Evolutionary conservation across 2,888 invertebrate species (phyloP).

Genomic region (Chloroclystis v-ata): DNA sequence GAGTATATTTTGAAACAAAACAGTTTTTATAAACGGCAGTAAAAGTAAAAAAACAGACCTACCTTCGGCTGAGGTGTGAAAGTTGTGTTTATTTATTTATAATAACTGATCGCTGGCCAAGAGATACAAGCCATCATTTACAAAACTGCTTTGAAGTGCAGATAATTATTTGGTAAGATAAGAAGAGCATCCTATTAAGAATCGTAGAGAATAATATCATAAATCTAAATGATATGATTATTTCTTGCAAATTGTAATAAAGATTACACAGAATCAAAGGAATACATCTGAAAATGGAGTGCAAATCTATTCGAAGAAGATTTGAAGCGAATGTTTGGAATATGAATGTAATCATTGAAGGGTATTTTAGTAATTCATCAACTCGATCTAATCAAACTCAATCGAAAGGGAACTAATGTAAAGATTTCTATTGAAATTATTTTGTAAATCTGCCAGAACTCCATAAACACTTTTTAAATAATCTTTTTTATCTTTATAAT

Average conservation of each 20-base stretch:
- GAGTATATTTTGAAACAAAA: slow-evolving; percentile 11
- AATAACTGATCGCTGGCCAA: slow-evolving; percentile 25
- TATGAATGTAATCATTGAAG: too few relatives aligned
- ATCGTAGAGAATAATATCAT: background rate
- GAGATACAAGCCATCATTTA: slow-evolving; percentile 25
- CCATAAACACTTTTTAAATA: too few relatives aligned
- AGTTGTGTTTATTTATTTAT: slow-evolving; percentile 28
- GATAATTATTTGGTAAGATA: slow-evolving; percentile 8
- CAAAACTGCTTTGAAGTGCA: slow-evolving; percentile 27
- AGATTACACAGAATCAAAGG: too few relatives aligned
- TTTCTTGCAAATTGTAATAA: background rate
- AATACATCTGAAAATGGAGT: too few relatives aligned
- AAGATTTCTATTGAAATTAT: too few relatives aligned
- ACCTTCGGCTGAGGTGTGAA: slow-evolving; percentile 20
- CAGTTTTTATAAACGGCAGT: slow-evolving; percentile 20
- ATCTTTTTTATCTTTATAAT: too few relatives aligned
- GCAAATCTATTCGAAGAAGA: too few relatives aligned
- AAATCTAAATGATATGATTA: background rate
- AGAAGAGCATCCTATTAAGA: slow-evolving; percentile 6
- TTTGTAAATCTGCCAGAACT: too few relatives aligned
- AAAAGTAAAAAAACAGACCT: slow-evolving; percentile 21
- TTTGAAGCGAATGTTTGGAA: too few relatives aligned
- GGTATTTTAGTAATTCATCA: too few relatives aligned
- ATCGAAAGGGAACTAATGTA: too few relatives aligned
- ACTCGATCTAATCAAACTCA: too few relatives aligned